These are phyloP conservation scores for Venturia canescens DNA, from an alignment of 1,140 invertebrate genomes.

Conservation along the genomic window DNA sequence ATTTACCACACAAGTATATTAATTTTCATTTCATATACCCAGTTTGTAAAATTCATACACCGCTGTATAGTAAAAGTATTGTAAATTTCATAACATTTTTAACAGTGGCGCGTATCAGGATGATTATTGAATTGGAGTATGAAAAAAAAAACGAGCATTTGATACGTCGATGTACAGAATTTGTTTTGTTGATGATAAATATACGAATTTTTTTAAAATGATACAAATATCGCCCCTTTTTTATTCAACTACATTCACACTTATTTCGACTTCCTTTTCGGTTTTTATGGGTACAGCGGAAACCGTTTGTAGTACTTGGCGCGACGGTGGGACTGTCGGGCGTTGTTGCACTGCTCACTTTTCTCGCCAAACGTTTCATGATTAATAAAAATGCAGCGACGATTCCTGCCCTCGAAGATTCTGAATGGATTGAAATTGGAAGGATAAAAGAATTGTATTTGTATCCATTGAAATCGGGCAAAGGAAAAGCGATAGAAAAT, in stretches of 20 bases:
- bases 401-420: constrained; percentile 49
- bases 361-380: background rate
- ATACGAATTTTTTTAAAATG: background rate
- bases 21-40: too few relatives aligned
- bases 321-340: background rate
- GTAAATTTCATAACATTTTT: too few relatives aligned
- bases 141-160: background rate
- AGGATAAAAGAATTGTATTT: constrained; percentile 64
- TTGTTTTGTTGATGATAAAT: background rate
- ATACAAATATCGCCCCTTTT: background rate
- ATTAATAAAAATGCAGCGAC: background rate
- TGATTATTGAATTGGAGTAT: background rate
- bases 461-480: constrained; percentile 72
- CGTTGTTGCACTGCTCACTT: background rate
- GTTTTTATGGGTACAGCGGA: background rate
- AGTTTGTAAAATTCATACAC: too few relatives aligned
- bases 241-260: background rate
- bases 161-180: background rate
- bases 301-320: background rate
- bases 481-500: constrained; percentile 58
- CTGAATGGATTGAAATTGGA: constrained; percentile 67
- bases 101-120: too few relatives aligned
- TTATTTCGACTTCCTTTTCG: background rate
- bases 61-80: too few relatives aligned
- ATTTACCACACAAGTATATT: too few relatives aligned